Conservation (phyloP, 1,140 invertebrate species). For the Platorchestia sp. region DNA sequence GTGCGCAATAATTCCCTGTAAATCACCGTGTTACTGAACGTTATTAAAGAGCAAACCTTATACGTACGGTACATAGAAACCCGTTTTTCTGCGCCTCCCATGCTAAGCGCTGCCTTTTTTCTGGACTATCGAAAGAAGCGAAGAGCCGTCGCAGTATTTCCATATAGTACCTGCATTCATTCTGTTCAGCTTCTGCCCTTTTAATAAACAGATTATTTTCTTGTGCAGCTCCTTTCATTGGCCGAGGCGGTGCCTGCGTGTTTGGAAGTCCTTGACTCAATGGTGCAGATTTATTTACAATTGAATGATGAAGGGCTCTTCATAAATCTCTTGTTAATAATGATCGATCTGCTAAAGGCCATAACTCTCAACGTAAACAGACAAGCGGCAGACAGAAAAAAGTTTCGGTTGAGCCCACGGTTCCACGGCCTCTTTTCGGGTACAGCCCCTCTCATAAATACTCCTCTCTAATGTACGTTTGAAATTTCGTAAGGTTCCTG, state of each 20-base stretch:
- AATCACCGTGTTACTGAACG: background rate
- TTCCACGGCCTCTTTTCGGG: background rate
- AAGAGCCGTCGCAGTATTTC: background rate
- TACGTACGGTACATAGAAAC: background rate
- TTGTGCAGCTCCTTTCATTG: background rate
- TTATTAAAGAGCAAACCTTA: background rate
- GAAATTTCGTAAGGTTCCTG: background rate
- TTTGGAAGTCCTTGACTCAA: conserved; percentile 48
- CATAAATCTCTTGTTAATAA: conserved; percentile 46
- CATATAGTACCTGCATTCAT: background rate
- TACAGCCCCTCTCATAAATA: background rate
- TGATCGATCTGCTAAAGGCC: conserved; percentile 33
- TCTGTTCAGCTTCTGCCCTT: background rate
- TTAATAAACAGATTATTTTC: conserved; percentile 41
- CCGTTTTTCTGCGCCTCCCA: background rate
- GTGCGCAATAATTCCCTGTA: background rate
- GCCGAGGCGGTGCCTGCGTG: background rate
- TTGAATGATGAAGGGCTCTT: conserved; percentile 43
- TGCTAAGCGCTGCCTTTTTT: background rate
- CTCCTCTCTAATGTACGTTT: background rate
- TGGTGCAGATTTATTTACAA: conserved; percentile 52
- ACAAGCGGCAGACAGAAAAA: conserved; percentile 19
- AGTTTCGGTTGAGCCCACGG: background rate
- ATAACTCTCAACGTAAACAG: conserved; percentile 45
- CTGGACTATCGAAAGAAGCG: background rate